phyloP scores from a whole-genome alignment of 2,888 invertebrate species.

The Eristalinus aeneus region DNA sequence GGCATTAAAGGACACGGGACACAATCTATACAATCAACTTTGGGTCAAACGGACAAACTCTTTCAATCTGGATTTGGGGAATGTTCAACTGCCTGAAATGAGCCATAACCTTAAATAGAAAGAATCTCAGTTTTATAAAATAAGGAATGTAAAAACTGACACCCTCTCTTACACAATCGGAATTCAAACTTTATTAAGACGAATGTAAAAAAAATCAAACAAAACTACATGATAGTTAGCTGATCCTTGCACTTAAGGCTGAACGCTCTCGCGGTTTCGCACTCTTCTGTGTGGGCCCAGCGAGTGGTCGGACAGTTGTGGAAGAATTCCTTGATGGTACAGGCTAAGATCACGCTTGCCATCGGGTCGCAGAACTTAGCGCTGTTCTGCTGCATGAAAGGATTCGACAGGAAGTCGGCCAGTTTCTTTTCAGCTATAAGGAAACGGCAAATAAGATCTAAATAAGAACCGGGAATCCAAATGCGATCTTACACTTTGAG shows the following conservation, averaged over 20 bases:
- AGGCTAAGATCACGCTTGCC: slow-evolving; percentile 73
- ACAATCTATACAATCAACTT: too few species aligned
- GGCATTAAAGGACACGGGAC: too few species aligned
- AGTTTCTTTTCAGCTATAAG: slow-evolving; percentile 73
- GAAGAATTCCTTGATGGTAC: slow-evolving; percentile 74
- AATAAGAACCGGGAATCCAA: not conserved
- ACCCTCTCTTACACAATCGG: not conserved
- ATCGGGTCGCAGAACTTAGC: slow-evolving; percentile 73
- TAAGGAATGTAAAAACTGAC: too few species aligned
- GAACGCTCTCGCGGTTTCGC: slow-evolving; percentile 71
- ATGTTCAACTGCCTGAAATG: too few species aligned
- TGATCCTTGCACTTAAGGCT: slow-evolving; percentile 73
- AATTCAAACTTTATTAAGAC: not conserved
- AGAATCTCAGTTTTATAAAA: too few species aligned
- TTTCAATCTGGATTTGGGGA: too few species aligned
- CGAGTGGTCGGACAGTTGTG: slow-evolving; percentile 75
- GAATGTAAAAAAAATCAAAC: not conserved
- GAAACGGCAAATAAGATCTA: not conserved
- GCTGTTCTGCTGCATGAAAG: slow-evolving; percentile 67
- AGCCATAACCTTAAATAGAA: too few species aligned
- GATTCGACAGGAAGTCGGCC: slow-evolving; percentile 72
- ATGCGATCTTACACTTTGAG: slow-evolving; percentile 70
- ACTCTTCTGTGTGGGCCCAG: slow-evolving; percentile 74
- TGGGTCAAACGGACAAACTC: too few species aligned
- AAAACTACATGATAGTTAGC: slow-evolving; percentile 74